These are phyloP conservation scores for Hoplias malabaricus DNA, from an alignment of 2,113 vertebrate species.

Conservation along the genomic window DNA sequence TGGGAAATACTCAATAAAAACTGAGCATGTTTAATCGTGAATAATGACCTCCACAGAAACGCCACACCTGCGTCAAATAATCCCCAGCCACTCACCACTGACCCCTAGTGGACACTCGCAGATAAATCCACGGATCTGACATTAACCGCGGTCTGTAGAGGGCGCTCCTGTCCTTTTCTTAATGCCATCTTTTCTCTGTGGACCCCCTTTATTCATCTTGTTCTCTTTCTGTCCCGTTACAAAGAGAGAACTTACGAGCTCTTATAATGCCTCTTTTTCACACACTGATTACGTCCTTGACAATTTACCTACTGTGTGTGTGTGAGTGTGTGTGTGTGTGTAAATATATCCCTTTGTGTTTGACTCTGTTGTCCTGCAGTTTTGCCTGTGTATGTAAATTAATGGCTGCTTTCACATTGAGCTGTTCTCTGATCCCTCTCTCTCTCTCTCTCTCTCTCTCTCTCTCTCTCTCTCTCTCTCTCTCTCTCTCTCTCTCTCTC, in stretches of 20 bases:
- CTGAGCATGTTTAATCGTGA: conserved; percentile 2
- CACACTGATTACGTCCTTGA: not conserved
- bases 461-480: too few species aligned
- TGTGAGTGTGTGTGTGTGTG: not conserved
- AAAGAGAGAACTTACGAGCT: too few species aligned
- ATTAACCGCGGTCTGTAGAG: not conserved
- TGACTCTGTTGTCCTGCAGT: not conserved
- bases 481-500: too few species aligned
- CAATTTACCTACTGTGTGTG: not conserved
- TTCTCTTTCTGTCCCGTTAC: too few species aligned
- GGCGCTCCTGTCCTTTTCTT: too few species aligned
- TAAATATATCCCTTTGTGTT: not conserved
- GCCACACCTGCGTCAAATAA: not conserved
- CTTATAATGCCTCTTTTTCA: not conserved
- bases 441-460: too few species aligned
- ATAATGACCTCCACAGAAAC: not conserved
- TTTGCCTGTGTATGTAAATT: not conserved
- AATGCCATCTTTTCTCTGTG: too few species aligned
- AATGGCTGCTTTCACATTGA: not conserved
- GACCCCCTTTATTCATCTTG: not conserved
- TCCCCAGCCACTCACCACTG: conserved; percentile 35
- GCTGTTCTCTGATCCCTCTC: not conserved
- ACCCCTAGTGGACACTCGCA: conserved; percentile 53
- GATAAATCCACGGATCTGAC: not conserved
- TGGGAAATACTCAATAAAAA: not conserved